Evolutionary conservation across 2,888 invertebrate species (phyloP).

Genomic region (Creontiades dilutus): DNA sequence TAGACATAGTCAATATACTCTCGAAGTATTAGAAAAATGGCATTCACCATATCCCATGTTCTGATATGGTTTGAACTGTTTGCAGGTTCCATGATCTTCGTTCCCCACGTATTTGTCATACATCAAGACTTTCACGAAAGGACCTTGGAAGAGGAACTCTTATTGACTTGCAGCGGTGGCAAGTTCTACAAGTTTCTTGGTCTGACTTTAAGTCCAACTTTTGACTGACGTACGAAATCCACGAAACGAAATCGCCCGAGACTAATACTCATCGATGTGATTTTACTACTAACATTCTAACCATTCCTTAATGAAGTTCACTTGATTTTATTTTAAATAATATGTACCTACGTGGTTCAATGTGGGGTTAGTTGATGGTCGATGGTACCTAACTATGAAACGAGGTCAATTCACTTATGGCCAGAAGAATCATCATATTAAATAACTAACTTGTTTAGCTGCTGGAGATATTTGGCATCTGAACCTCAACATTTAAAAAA

Average conservation of each 20-base stretch:
- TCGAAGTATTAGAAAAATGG: too few species aligned
- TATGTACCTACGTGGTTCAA: background rate
- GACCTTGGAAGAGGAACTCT: conserved; percentile 59
- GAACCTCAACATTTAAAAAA: too few species aligned
- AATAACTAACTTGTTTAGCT: too few species aligned
- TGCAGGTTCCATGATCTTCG: conserved; percentile 62
- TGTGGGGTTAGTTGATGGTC: background rate
- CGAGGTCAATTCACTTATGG: too few species aligned
- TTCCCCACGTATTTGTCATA: conserved; percentile 59
- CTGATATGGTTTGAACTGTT: background rate
- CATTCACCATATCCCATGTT: too few species aligned
- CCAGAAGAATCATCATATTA: too few species aligned
- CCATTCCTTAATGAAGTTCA: too few species aligned
- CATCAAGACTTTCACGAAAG: conserved; percentile 44
- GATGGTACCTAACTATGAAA: too few species aligned
- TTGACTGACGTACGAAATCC: too few species aligned
- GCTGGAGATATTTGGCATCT: too few species aligned
- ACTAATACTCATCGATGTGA: background rate
- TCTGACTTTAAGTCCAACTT: background rate
- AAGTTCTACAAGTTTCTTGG: background rate
- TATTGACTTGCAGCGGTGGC: background rate
- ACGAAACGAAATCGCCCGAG: background rate
- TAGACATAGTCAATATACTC: background rate
- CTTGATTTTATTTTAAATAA: background rate
- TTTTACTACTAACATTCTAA: background rate